Evolutionary conservation across 2,797 vertebrate species (phyloP), one percentile per base, ranked within the genome.

Genomic region (Geotrypetes seraphini): DNA sequence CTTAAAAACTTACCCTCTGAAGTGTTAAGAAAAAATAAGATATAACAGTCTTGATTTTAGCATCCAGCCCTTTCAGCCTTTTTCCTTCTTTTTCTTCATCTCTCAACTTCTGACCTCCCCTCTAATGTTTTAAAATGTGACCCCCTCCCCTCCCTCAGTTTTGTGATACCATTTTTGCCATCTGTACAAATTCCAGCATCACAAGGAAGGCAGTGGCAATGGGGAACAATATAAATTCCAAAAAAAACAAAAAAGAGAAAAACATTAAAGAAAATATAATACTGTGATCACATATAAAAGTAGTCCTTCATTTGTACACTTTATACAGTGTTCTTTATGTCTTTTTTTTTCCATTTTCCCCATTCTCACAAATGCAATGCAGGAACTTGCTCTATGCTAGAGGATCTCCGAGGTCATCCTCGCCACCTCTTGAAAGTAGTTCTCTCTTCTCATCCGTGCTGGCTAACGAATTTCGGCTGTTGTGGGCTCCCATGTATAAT

Each of bases 251-350:
- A 31, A 30, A 39, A 47, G 36, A 36, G 34, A 40, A 39, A 41
- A 19, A 19, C 39, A 47, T 47, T 47, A n/a, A n/a, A n/a, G n/a
- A n/a, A n/a, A n/a, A n/a, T 47, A 92, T 91, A 96, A 95, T 91
- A 96, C 91, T 96, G 92, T 88, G 79, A 81, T 94, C 89, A 96
- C 89, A 92, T 96, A 94, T 86, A 97, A 96, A 96, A 92, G 87
- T 92, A 92, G 86, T 95, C 90, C 92, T 93, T 95, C 88, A 90
- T 91, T 82, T 94, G 84, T 93, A 96, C 92, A 95, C 82, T 96
- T 96, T 96, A 83, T 95, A 97, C 92, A 97, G 74, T 79, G 71
- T 81, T 83, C 37, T 33, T 33, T 38, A 51, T 41, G 77, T 71
- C 42, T 57, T 67, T 74, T 75, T 30, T 53, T 30, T 51, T 46